Evolutionary conservation across 2,888 invertebrate genomes (phyloP), one percentile per base, ranked within the genome.

Genomic region (Trichacis sp.): DNA sequence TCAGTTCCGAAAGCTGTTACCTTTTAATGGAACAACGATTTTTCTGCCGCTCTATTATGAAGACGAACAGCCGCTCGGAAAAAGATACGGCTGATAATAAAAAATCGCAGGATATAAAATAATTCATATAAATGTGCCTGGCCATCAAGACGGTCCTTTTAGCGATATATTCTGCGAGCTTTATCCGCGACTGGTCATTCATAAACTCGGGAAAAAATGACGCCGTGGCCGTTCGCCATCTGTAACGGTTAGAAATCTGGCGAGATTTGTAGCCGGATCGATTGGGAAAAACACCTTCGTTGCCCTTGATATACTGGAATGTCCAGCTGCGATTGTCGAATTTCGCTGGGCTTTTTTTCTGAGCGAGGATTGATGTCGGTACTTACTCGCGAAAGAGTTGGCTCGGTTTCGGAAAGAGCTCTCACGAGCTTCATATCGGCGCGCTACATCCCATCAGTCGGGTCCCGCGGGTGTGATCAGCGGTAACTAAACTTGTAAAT

Each of bases 401-500:
- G 48, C 57, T 64, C 43, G 53, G 65, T 69, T 66, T 61, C 58
- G 55, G 38, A 53, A 49, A 63, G 56, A 67, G 65, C 70, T 68
- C 54, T 63, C 63, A 57, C 51, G 69, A 71, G 70, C 61, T 73
- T 73, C 71, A 72, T 77, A 76, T 73, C 75, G 70, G 63, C 64
- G 52, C 53, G 49, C 62, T 40, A 52, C 64, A 72, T 65, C 70
- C 76, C 73, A 77, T 77, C 75, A 73, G 71, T 70, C 66, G 60
- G 67, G 62, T 83, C 84, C 83, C 84, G 70, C 50, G 84, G 83
- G 84, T 78, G 84, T 83, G 82, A 83, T 84, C 82, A 79, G 72
- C 61, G 78, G 74, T 84, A 84, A 84, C 84, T 84, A 82, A 84
- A 84, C 84, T 83, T 84, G 84, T 84, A 84, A 84, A 84, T 84